A percentile compares a stretch with the other conserved stretches of the same genome.
Evolutionary conservation across 2,113 vertebrate genomes (phyloP).

Genomic region (Periophthalmodon schlosseri): DNA sequence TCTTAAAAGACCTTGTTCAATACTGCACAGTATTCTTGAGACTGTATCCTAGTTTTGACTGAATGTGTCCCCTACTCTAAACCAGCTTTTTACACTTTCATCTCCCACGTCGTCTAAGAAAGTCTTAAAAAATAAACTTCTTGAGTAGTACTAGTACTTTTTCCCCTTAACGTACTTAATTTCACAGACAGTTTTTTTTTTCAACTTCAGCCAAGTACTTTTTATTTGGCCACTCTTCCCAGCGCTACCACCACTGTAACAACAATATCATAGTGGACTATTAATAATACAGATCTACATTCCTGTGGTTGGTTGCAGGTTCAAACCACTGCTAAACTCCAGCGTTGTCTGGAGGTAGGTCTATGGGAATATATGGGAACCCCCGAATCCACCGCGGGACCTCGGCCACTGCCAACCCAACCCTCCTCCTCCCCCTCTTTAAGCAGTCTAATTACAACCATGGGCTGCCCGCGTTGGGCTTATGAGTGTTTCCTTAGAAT

Average conservation of each 20-base stretch:
- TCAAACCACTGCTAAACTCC: constrained; percentile 30
- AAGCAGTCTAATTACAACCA: constrained; percentile 66
- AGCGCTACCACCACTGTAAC: neutral
- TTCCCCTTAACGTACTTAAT: no score
- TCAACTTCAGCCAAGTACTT: no score
- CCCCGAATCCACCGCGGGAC: constrained; percentile 47
- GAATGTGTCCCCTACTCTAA: no score
- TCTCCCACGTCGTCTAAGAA: no score
- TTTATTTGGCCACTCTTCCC: neutral
- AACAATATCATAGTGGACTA: constrained; percentile 1
- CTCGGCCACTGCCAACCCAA: constrained; percentile 60
- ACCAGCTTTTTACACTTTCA: no score
- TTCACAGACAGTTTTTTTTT: no score
- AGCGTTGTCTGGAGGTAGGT: neutral
- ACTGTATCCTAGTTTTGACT: no score
- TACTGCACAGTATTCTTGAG: no score
- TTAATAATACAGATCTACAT: constrained; percentile 13
- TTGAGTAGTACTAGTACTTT: no score
- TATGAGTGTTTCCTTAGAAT: constrained; percentile 69
- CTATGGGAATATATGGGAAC: constrained; percentile 46
- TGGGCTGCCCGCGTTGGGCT: constrained; percentile 66
- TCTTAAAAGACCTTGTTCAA: no score
- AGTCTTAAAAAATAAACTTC: no score
- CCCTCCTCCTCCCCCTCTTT: constrained; percentile 42
- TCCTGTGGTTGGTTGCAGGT: constrained; percentile 12